phyloP scores from a whole-genome alignment of 2,888 invertebrate genomes.

The Chrysomela aeneicollis region DNA sequence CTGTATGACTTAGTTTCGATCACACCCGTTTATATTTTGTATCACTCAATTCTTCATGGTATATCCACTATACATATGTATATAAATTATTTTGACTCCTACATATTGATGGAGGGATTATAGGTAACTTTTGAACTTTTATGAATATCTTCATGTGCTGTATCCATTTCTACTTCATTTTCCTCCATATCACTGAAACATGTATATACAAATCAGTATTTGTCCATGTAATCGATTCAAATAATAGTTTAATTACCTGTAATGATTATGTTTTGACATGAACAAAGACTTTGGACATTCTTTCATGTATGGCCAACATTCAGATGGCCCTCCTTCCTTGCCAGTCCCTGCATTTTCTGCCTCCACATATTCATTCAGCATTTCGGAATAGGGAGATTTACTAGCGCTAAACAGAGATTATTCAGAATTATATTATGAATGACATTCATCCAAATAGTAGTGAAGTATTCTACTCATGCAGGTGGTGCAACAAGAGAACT shows the following conservation, averaged over 20 bases:
- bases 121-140: slow-evolving; percentile 51
- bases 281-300: slow-evolving; percentile 85
- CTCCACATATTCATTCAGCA: slow-evolving; percentile 79
- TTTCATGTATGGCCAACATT: slow-evolving; percentile 87
- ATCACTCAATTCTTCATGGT: slow-evolving; percentile 37
- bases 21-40: slow-evolving; percentile 48
- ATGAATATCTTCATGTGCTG: slow-evolving; percentile 29
- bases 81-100: slow-evolving; percentile 15
- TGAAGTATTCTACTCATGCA: too few relatives aligned
- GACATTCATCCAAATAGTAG: too few relatives aligned
- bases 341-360: slow-evolving; percentile 81
- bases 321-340: slow-evolving; percentile 68
- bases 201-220: slow-evolving; percentile 9
- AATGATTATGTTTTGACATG: slow-evolving; percentile 64
- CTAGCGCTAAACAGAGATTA: slow-evolving; percentile 72
- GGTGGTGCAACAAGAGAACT: too few relatives aligned
- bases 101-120: slow-evolving; percentile 51
- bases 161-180: slow-evolving; percentile 46
- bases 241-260: slow-evolving; percentile 56
- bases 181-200: slow-evolving; percentile 45
- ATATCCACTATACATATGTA: slow-evolving; percentile 2
- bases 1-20: slow-evolving; percentile 49
- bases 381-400: slow-evolving; percentile 79
- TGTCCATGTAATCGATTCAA: too few relatives aligned
- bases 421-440: too few relatives aligned